Conservation (phyloP, 37 sponge, comb jelly and placozoan genomes). For the Halisarca cf. caerulea region DNA sequence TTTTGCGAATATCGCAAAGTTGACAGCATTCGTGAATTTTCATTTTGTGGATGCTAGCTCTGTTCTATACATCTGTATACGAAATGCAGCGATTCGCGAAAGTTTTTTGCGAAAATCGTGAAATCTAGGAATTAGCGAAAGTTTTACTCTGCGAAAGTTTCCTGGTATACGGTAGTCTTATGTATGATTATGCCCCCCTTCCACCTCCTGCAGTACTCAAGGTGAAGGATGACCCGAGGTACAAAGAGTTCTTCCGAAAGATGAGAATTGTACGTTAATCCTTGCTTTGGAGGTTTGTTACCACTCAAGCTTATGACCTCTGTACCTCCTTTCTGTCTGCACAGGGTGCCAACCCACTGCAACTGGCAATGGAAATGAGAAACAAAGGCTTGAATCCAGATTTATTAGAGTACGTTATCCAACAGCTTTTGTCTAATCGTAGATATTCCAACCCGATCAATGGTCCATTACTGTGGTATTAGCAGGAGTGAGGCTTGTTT, state of each 20-base stretch:
- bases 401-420: conserved; percentile 66
- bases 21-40: neutral
- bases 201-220: conserved; percentile 61
- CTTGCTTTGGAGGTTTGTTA: neutral
- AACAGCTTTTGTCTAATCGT: neutral
- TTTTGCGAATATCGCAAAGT: neutral
- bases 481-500: no score
- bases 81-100: no score
- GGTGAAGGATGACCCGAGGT: conserved; percentile 82
- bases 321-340: conserved; percentile 2
- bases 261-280: conserved; percentile 70
- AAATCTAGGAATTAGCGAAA: no score
- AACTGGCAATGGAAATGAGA: conserved; percentile 80
- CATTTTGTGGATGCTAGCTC: neutral
- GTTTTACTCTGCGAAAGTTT: no score
- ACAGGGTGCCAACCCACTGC: conserved; percentile 82
- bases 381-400: conserved; percentile 83
- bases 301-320: neutral
- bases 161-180: no score
- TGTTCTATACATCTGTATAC: neutral
- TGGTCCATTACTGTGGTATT: no score
- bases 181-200: no score
- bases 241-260: conserved; percentile 82
- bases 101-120: no score
- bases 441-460: no score